Evolutionary conservation across 1,140 invertebrate species (phyloP).

Genomic region (Pachypeltis micranthus): DNA sequence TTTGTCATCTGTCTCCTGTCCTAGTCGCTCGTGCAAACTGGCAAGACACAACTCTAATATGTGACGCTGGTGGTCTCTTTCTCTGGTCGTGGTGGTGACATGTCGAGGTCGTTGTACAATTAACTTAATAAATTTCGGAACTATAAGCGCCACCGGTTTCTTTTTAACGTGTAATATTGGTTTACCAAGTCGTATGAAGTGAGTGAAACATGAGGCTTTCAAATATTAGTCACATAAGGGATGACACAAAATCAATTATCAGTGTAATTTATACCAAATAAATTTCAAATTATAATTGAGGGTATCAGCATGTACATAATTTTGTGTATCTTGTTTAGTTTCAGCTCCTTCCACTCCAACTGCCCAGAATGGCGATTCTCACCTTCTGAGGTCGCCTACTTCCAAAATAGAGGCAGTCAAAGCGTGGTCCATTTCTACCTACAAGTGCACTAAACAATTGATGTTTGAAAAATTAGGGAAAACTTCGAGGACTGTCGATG

Average conservation of each 20-base stretch:
- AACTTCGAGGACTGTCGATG: conserved; percentile 78
- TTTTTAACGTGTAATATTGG: not conserved
- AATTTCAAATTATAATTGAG: not conserved
- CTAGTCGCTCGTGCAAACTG: too few species aligned
- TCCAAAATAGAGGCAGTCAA: conserved; percentile 81
- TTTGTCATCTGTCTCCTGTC: too few species aligned
- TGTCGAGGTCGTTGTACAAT: too few species aligned
- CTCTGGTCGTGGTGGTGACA: too few species aligned
- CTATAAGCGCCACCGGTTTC: too few species aligned
- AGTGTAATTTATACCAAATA: not conserved
- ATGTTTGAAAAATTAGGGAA: conserved; percentile 92
- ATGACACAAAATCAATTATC: not conserved
- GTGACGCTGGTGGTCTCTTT: too few species aligned
- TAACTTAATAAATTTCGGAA: too few species aligned
- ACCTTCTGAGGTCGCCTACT: conserved; percentile 46
- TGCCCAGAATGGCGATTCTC: conserved; percentile 46
- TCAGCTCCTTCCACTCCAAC: conserved; percentile 38
- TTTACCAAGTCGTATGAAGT: not conserved
- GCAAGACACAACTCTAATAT: too few species aligned
- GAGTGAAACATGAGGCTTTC: not conserved
- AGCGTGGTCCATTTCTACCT: conserved; percentile 94
- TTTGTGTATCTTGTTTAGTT: conserved; percentile 28
- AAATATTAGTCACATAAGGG: not conserved
- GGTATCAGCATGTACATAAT: not conserved
- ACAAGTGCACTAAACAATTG: conserved; percentile 90